Evolutionary conservation across 2,797 vertebrate species (phyloP).

Genomic region (Scleropages formosus): DNA sequence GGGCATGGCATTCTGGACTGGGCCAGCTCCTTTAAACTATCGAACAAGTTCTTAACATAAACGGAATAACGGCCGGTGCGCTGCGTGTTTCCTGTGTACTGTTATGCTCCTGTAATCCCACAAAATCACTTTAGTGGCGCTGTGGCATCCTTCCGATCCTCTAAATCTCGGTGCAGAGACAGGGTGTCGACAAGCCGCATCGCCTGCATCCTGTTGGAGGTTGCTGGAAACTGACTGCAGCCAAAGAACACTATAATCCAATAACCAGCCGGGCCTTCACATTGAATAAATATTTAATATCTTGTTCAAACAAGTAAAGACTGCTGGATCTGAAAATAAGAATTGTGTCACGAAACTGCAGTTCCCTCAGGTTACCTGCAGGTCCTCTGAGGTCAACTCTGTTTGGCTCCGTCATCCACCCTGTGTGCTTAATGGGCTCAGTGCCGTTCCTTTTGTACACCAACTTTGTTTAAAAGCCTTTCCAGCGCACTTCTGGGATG

Average conservation of each 20-base stretch:
- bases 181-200: not conserved
- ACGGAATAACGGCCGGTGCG: slow-evolving; percentile 3
- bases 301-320: slow-evolving; percentile 23
- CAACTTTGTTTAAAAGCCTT: slow-evolving; percentile 55
- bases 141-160: slow-evolving; percentile 6
- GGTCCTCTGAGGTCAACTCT: not conserved
- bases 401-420: not conserved
- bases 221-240: not conserved
- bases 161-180: slow-evolving; percentile 8
- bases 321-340: slow-evolving; percentile 7
- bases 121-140: slow-evolving; percentile 15
- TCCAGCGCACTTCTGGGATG: slow-evolving; percentile 48
- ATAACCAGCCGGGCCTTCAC: not conserved
- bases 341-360: slow-evolving; percentile 7
- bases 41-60: slow-evolving; percentile 9
- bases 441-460: not conserved
- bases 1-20: not conserved
- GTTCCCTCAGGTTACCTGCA: not conserved
- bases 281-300: slow-evolving; percentile 21
- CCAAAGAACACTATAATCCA: not conserved
- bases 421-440: slow-evolving; percentile 5
- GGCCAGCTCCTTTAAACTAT: not conserved
- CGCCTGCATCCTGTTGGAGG: not conserved
- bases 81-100: not conserved
- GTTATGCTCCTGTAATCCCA: slow-evolving; percentile 22